Evolutionary conservation across 1,140 invertebrate genomes (phyloP), one percentile per base, ranked within the genome.

Genomic region (Aphelinus certus): DNA sequence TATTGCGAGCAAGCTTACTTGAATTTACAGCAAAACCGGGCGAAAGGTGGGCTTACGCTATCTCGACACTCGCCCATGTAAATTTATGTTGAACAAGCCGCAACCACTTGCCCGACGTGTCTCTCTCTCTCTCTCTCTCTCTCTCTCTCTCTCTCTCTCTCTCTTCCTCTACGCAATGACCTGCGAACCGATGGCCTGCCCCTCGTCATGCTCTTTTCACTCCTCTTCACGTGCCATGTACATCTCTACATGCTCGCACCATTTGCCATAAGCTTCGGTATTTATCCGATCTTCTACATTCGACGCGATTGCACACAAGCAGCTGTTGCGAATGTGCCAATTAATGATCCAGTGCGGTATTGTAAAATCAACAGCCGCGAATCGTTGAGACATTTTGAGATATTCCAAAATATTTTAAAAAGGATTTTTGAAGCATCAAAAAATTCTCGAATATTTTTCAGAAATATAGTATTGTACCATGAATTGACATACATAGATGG

Each of bases 11-110:
- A 79, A 82, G 81, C 78, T 79, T 80, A 81, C 78, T 79, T 80
- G 77, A 79, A 80, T 78, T 81, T 78, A 77, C 78, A 77, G 77
- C 58, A 72, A 80, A 81, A 79, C 77, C 65, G 76, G 71, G 43
- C 68, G 62, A 71, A 78, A 73, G 76, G 79, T 78, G 76, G 79
- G 76, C 77, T 77, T 79, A 78, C 76, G 76, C 77, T 80, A 81
- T 77, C 77, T 71, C 76, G 76, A 79, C 76, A 77, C 73, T 76
- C 69, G 71, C 76, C 68, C 79, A 79, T 81, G 78, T 81, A 80
- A 81, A 81, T 82, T 82, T 80, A 82, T 81, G 78, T 80, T 78
- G 71, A 79, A 79, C 76, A 77, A 66, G 78, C 76, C 77, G 74
- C 68, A 78, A 75, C 68, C 76, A 78, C 71, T 77, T 80, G 76